phyloP scores from a whole-genome alignment of 2,888 invertebrate species.

The Microplitis deprimator region DNA sequence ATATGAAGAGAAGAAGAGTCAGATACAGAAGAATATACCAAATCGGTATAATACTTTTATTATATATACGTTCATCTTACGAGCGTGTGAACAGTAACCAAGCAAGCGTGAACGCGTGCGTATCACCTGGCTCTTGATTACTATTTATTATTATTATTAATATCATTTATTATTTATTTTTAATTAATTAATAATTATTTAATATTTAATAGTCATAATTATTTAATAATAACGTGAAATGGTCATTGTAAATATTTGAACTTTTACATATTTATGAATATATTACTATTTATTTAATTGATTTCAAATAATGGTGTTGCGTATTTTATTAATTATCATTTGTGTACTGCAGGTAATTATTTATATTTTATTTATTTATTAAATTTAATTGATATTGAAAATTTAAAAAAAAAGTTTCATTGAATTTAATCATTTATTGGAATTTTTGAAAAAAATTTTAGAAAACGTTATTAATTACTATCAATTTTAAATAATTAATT shows the following conservation, averaged over 20 bases:
- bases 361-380: not conserved
- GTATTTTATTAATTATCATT: not conserved
- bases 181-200: not conserved
- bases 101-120: conserved; percentile 44
- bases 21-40: not conserved
- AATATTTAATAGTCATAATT: not conserved
- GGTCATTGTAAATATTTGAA: not conserved
- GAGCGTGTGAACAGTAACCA: conserved; percentile 47
- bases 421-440: no score
- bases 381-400: not conserved
- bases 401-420: no score
- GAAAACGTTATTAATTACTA: no score
- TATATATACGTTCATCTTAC: conserved; percentile 6
- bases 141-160: not conserved
- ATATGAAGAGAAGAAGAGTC: not conserved
- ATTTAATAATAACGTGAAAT: not conserved
- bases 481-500: no score
- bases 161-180: not conserved
- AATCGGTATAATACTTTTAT: not conserved
- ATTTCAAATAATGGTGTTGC: not conserved
- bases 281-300: not conserved
- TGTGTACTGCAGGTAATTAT: not conserved
- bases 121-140: conserved; percentile 19
- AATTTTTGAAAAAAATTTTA: no score
- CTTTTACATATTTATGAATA: not conserved